Evolutionary conservation across 2,888 invertebrate genomes (phyloP), one percentile per base, ranked within the genome.

Genomic region (Megamerina dolium): DNA sequence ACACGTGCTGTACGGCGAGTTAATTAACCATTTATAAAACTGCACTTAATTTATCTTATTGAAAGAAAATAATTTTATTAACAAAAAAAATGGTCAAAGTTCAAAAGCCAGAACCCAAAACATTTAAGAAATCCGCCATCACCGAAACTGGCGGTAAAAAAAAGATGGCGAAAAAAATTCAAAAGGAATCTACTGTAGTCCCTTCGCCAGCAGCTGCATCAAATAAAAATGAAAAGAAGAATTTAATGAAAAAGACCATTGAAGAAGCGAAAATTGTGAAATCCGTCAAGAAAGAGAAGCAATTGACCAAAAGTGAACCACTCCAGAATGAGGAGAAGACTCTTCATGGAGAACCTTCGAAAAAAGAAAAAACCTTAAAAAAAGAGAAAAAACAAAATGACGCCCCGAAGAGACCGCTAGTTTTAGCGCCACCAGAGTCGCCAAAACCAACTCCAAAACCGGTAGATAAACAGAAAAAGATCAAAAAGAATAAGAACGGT

Each of bases 71-170:
- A 20, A n/a, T n/a, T n/a, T n/a, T n/a, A 8, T 18, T 37, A 4
- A 18, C 27, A 27, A 26, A 34, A 23, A 50, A 46, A 38, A 55
- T 55, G 54, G 55, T 52, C 6, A 55, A 53, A 48, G 45, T 55
- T 32, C 50, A 48, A 19, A 55, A 53, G 29, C 45, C 45, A 10
- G 41, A 12, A 13, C 46, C 50, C 1, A 55, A 52, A 45, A 23
- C 45, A 3, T 13, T 47, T 8, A 29, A 32, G 16, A 46, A 46
- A 5, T 19, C 10, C 10, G 23, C 8, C 10, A 23, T 8, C 10
- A n/a, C n/a, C 10, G 5, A 5, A 27, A 27, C 5, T 27, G 27
- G 3, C 13, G 27, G 12, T 27, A 13, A 27, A 13, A 5, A 27
- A 27, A 27, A 27, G 27, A 5, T 4, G 12, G 27, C 27, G 3